Conservation (phyloP, 2,888 invertebrate species). For the Chymomyza caudatula region DNA sequence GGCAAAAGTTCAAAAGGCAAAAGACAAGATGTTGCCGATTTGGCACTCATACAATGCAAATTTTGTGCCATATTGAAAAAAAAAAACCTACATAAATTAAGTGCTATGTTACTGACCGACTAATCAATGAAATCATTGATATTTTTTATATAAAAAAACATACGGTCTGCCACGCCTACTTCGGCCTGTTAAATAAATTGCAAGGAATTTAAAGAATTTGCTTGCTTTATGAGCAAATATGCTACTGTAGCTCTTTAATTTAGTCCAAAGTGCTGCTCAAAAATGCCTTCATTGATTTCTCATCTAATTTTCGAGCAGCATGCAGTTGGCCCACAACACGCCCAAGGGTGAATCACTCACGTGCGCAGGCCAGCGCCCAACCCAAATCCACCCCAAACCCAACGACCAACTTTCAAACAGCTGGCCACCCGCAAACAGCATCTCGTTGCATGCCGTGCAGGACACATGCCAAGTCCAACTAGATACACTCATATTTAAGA, state of each 20-base stretch:
- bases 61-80: neutral
- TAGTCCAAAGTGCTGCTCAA: neutral
- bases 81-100: neutral
- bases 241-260: neutral
- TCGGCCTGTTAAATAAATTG: too few species aligned
- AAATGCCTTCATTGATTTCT: constrained; percentile 42
- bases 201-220: too few species aligned
- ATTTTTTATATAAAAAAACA: too few species aligned
- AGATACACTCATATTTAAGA: constrained; percentile 50
- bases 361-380: constrained; percentile 15
- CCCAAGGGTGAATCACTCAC: neutral
- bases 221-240: too few species aligned
- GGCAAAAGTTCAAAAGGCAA: neutral
- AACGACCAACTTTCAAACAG: neutral
- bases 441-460: constrained; percentile 38
- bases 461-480: constrained; percentile 6
- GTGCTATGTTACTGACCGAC: neutral
- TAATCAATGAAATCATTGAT: constrained; percentile 7
- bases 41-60: constrained; percentile 3
- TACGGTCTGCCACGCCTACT: too few species aligned
- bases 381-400: neutral
- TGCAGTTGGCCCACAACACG: constrained; percentile 9
- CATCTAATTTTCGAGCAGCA: constrained; percentile 32
- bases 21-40: neutral
- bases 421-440: neutral